Evolutionary conservation across 2,113 vertebrate species (phyloP).

Genomic region (Bubo blakistoni): DNA sequence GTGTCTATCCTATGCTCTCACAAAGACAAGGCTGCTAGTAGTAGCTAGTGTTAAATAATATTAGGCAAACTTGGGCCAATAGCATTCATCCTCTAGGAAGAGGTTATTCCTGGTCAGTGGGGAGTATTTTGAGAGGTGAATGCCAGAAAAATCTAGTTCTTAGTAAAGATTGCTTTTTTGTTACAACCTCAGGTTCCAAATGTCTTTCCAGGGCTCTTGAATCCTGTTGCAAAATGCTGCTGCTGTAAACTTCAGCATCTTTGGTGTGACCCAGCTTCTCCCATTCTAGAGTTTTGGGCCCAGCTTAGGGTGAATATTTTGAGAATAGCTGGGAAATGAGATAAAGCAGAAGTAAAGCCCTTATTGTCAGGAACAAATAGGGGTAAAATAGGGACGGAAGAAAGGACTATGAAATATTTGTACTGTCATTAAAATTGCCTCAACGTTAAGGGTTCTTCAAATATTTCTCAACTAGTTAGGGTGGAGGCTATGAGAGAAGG

Average conservation of each 20-base stretch:
- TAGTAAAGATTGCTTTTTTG: background rate
- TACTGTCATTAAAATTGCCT: slow-evolving; percentile 1
- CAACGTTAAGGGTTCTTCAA: background rate
- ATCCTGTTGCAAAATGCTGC: background rate
- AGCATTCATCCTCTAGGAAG: background rate
- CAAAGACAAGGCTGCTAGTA: background rate
- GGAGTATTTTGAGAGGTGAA: background rate
- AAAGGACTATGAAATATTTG: background rate
- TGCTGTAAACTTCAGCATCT: background rate
- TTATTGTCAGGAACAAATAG: background rate
- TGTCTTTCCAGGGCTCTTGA: background rate
- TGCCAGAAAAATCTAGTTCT: background rate
- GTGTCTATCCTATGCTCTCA: background rate
- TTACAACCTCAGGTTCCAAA: background rate
- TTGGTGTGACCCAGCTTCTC: background rate
- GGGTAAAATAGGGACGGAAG: background rate
- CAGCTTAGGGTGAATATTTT: background rate
- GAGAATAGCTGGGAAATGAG: background rate
- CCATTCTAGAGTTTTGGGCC: background rate
- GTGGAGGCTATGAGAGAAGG: background rate
- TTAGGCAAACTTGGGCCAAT: background rate
- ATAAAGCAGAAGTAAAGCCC: background rate
- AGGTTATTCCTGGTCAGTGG: background rate
- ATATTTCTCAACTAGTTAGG: background rate
- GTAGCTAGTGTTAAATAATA: background rate